A percentile compares a stretch with the other conserved stretches of the same genome.
Evolutionary conservation across 35 echinoderm and acorn worm species (phyloP).

Genomic region (Strongylocentrotus purpuratus): DNA sequence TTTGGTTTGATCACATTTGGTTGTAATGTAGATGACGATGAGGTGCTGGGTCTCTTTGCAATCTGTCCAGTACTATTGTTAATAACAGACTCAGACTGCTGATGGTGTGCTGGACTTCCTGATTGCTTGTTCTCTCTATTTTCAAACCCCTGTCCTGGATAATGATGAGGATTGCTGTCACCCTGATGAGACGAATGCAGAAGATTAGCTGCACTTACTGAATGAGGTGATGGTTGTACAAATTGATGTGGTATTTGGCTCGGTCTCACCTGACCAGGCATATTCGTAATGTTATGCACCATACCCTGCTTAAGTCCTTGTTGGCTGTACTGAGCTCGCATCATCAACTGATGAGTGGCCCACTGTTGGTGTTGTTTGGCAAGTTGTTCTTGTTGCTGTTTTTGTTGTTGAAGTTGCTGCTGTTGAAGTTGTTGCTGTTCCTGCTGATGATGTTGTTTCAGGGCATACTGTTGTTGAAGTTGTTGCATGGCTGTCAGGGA

Average conservation of each 20-base stretch:
- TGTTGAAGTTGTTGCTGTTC: slow-evolving; percentile 44
- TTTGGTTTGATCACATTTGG: slow-evolving; percentile 52
- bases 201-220: not conserved
- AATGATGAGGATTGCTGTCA: not conserved
- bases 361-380: slow-evolving; percentile 37
- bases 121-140: not conserved
- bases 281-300: not conserved
- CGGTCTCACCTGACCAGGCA: not conserved
- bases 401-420: slow-evolving; percentile 20
- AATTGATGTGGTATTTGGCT: not conserved
- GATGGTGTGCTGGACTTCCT: not conserved
- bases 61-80: not conserved
- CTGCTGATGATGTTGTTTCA: slow-evolving; percentile 30
- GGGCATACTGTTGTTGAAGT: not conserved
- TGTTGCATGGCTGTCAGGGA: slow-evolving; percentile 30
- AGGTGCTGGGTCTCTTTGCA: not conserved
- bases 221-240: not conserved
- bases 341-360: slow-evolving; percentile 27
- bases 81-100: not conserved
- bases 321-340: not conserved
- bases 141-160: not conserved
- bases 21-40: not conserved
- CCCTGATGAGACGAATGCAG: not conserved
- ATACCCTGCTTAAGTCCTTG: slow-evolving; percentile 2
- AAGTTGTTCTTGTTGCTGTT: slow-evolving; percentile 30